phyloP scores from a whole-genome alignment of 2,113 vertebrate species.

The mouse (Mus musculus) region DNA sequence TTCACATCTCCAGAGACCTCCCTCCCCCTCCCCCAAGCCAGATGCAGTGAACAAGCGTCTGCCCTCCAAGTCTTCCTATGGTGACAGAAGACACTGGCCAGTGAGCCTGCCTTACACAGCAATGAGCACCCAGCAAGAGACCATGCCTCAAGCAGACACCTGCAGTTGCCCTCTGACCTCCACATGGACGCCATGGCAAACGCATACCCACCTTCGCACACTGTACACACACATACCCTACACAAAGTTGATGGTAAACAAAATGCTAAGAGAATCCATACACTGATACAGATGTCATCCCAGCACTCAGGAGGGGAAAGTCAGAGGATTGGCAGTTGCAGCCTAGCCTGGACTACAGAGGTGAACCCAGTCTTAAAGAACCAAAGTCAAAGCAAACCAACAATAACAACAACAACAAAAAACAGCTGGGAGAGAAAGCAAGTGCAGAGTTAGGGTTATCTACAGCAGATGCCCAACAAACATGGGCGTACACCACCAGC shows the following conservation, averaged over 20 bases:
- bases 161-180: neutral
- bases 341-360: neutral
- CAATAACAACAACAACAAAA: neutral
- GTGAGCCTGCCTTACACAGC: neutral
- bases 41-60: neutral
- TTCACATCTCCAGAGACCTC: neutral
- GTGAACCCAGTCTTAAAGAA: neutral
- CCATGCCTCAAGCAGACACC: neutral
- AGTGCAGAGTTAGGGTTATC: neutral
- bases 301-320: neutral
- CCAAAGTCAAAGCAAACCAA: neutral
- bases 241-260: neutral
- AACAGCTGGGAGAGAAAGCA: neutral
- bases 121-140: neutral
- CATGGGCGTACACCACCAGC: neutral
- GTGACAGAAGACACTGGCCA: neutral
- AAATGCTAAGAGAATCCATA: neutral
- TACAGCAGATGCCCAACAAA: neutral
- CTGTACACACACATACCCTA: neutral
- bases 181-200: neutral
- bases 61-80: neutral
- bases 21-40: neutral
- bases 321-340: neutral
- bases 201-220: neutral
- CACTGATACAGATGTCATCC: neutral